Evolutionary conservation across 2,888 invertebrate genomes (phyloP).

Genomic region (Luffia ferchaultella): DNA sequence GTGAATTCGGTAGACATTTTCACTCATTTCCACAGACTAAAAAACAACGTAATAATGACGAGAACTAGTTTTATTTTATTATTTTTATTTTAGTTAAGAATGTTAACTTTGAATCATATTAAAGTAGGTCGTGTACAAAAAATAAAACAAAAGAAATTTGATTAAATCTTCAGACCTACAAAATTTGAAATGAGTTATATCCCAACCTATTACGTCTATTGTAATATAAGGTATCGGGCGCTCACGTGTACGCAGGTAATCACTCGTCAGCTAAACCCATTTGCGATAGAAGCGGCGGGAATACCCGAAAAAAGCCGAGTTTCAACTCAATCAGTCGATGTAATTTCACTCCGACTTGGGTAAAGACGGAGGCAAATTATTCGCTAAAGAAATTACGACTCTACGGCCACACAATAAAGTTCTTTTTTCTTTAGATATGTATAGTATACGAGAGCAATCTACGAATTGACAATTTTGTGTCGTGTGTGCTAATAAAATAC

Average conservation of each 20-base stretch:
- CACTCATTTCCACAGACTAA: too few species aligned
- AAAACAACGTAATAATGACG: too few species aligned
- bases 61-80: too few species aligned
- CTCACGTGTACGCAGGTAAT: neutral
- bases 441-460: neutral
- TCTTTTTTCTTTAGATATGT: neutral
- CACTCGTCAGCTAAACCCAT: neutral
- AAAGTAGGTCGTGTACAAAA: too few species aligned
- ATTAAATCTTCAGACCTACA: too few species aligned
- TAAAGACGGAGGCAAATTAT: neutral
- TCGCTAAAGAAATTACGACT: neutral
- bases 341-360: neutral
- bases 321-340: neutral
- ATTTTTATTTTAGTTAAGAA: too few species aligned
- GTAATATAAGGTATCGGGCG: neutral
- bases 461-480: neutral
- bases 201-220: too few species aligned
- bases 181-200: too few species aligned
- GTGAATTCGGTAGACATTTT: too few species aligned
- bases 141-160: too few species aligned
- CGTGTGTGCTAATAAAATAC: neutral
- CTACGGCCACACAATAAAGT: neutral
- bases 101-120: too few species aligned
- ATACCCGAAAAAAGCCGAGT: neutral
- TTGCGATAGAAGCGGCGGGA: neutral